Percentiles rank a stretch among this genome's conserved stretches.
Conservation (phyloP, 2,888 invertebrate species). For the Altica lythri region DNA sequence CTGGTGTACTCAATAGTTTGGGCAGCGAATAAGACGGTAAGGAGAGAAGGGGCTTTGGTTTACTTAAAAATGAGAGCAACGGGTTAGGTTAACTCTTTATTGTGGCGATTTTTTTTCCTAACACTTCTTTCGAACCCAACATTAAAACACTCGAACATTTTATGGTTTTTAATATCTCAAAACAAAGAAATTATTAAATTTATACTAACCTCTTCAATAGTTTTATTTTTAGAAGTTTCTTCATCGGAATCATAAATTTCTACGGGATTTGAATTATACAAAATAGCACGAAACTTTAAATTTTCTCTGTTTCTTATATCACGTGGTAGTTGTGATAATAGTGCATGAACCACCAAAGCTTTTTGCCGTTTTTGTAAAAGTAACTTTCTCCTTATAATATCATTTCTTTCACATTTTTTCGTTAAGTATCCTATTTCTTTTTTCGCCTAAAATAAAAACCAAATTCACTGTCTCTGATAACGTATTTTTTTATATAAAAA, state of each 20-base stretch:
- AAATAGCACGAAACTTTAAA: constrained; percentile 26
- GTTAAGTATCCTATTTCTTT: constrained; percentile 4
- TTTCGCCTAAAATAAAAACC: neutral
- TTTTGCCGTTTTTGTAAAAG: constrained; percentile 22
- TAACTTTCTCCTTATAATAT: constrained; percentile 20
- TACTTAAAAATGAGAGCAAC: no score
- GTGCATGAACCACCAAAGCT: constrained; percentile 24
- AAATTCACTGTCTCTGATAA: no score
- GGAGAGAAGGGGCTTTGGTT: no score
- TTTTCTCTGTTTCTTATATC: constrained; percentile 31
- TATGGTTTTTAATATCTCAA: no score
- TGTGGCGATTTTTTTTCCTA: no score
- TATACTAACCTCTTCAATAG: constrained; percentile 1
- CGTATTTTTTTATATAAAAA: no score
- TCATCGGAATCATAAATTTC: constrained; percentile 35
- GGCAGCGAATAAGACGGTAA: no score
- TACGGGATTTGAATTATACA: constrained; percentile 23
- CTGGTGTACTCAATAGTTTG: no score
- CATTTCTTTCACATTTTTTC: constrained; percentile 17
- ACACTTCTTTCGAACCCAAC: no score
- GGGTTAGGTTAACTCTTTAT: no score
- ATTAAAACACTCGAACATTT: no score
- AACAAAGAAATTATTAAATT: neutral
- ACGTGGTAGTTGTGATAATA: constrained; percentile 33
- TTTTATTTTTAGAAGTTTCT: constrained; percentile 3